phyloP scores from a whole-genome alignment of 2,797 vertebrate genomes.

The Gymnothorax reevesii region DNA sequence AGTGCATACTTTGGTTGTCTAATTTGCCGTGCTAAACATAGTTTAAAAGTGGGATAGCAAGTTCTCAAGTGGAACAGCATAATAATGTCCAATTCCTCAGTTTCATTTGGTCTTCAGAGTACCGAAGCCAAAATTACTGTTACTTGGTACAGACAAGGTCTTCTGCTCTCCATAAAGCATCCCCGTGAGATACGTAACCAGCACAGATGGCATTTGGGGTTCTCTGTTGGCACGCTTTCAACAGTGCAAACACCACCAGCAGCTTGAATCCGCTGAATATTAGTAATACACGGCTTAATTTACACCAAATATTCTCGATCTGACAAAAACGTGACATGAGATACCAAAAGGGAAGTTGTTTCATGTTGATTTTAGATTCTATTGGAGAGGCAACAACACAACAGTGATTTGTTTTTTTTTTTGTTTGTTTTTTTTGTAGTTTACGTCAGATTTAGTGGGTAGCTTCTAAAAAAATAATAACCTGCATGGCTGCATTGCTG shows the following conservation, averaged over 20 bases:
- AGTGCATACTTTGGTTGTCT: not conserved
- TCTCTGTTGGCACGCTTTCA: not conserved
- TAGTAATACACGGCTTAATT: not conserved
- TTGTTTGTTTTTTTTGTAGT: too few relatives aligned
- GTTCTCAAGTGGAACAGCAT: not conserved
- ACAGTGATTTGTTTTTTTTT: too few relatives aligned
- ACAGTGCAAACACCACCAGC: not conserved
- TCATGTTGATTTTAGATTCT: not conserved
- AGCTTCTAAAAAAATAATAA: too few relatives aligned
- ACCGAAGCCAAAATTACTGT: not conserved
- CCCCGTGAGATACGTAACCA: not conserved
- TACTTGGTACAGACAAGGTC: not conserved
- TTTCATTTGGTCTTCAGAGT: not conserved
- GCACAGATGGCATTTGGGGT: not conserved
- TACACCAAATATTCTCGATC: not conserved
- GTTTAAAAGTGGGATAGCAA: not conserved
- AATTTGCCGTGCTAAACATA: not conserved
- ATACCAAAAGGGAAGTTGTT: not conserved
- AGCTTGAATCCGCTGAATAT: not conserved
- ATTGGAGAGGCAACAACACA: too few relatives aligned
- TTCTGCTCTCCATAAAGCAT: not conserved
- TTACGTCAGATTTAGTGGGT: too few relatives aligned
- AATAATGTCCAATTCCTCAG: not conserved
- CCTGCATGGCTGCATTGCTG: too few relatives aligned
- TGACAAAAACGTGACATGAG: not conserved